Evolutionary conservation across 2,797 vertebrate genomes (phyloP), one percentile per base, ranked within the genome.

Genomic region (Falco columbarius): DNA sequence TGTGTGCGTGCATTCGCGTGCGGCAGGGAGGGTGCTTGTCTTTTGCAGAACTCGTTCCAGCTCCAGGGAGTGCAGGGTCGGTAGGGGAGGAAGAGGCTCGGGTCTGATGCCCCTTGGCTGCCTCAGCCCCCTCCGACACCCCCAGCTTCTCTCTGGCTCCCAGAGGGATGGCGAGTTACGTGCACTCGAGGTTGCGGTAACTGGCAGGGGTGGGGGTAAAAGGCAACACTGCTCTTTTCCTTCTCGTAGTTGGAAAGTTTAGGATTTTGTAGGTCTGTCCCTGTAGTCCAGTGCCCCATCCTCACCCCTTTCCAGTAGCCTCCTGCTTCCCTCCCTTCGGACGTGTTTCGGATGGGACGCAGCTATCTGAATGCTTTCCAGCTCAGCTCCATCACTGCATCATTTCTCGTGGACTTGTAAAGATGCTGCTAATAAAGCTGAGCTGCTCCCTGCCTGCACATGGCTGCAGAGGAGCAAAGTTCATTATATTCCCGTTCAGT

Each of bases 381-480:
- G 97, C 95, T 94, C 95, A 95, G 90, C 95, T 97, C 96, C 93
- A 92, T 89, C 98, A 97, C 98, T 98, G 98, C 99, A 99, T 99
- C 99, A 97, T 98, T 98, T 98, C 97, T 98, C 81, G 74, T 97
- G 98, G 97, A 97, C 98, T 98, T 97, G 98, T 97, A 97, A 98
- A 97, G 98, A 98, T 98, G 97, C 95, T 97, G 98, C 97, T 99
- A 98, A 98, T 98, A 98, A 98, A 96, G 66, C 93, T 93, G 89
- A 98, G 96, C 97, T 97, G 97, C 98, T 98, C 95, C 61, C 72
- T 97, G 86, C 74, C 49, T 93, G 89, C 92, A 97, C 96, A 95
- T 66, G 94, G 96, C 95, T 92, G 91, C 93, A 81, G 82, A 85
- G 68, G 97, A 98, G 98, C 88, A 98, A 99, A 99, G 98, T 99